Evolutionary conservation across 2,888 invertebrate species (phyloP).

Genomic region (Euclidia mi): DNA sequence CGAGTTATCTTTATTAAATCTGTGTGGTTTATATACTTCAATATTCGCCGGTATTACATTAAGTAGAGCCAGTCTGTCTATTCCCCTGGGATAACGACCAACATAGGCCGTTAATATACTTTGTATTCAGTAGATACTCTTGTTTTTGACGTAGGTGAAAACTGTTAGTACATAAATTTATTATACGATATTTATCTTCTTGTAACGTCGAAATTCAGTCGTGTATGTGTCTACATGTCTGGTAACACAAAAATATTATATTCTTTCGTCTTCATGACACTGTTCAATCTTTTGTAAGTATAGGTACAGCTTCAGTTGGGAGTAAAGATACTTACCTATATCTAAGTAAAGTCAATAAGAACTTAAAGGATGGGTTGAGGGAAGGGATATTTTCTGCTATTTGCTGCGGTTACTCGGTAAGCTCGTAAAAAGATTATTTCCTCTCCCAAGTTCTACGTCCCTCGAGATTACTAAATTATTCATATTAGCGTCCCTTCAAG

Average conservation of each 20-base stretch:
- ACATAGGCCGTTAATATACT: conserved; percentile 15
- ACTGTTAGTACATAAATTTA: conserved; percentile 1
- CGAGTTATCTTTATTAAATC: conserved; percentile 24
- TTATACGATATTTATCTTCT: neutral
- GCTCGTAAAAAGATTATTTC: conserved; percentile 7
- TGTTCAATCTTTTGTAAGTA: too few relatives aligned
- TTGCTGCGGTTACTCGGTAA: conserved; percentile 21
- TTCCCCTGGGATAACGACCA: conserved; percentile 25
- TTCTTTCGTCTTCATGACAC: too few relatives aligned
- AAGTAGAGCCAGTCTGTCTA: conserved; percentile 6
- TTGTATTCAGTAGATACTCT: conserved; percentile 10
- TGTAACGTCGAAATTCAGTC: too few relatives aligned
- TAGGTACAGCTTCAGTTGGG: too few relatives aligned
- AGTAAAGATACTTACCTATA: conserved; percentile 19
- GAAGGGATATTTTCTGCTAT: conserved; percentile 31
- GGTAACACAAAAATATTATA: too few relatives aligned
- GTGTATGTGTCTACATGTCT: too few relatives aligned
- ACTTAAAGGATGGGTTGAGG: conserved; percentile 16
- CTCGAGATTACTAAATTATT: too few relatives aligned
- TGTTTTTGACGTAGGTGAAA: conserved; percentile 7
- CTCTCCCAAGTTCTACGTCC: neutral
- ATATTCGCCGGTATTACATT: conserved; percentile 27
- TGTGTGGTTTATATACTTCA: conserved; percentile 8
- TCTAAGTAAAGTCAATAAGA: conserved; percentile 20
- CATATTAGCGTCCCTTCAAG: neutral